Evolutionary conservation across 2,113 vertebrate genomes (phyloP).

Genomic region (Muscicapa adusta): DNA sequence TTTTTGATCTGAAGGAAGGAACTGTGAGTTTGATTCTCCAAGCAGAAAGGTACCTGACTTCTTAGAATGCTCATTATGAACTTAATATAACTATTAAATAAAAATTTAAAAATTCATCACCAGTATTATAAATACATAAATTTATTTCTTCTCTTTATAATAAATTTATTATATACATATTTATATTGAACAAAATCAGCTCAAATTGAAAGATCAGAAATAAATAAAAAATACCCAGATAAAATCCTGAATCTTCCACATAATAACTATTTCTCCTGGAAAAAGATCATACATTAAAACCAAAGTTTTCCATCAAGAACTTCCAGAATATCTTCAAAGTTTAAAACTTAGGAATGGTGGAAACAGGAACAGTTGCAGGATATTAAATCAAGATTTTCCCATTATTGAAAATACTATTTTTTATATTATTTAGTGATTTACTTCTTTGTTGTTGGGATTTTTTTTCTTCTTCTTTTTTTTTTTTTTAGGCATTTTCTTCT

Average conservation of each 20-base stretch:
- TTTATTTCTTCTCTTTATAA: background rate
- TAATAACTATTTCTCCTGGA: background rate
- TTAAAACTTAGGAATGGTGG: background rate
- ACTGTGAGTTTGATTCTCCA: constrained; percentile 94
- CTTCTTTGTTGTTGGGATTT: background rate
- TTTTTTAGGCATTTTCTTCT: constrained; percentile 87
- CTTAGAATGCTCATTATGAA: background rate
- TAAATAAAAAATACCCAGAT: background rate
- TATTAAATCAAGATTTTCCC: background rate
- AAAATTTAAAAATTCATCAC: background rate
- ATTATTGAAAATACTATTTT: background rate
- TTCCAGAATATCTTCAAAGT: background rate
- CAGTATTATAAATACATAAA: rapidly evolving
- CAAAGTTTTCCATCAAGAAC: background rate
- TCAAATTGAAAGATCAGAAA: background rate
- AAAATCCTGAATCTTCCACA: background rate
- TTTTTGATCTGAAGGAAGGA: constrained; percentile 96
- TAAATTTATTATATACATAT: background rate
- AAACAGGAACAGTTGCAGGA: background rate
- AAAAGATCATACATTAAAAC: background rate
- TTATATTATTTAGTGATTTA: background rate
- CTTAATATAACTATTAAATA: background rate
- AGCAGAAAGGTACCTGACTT: constrained; percentile 84
- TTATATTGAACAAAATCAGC: background rate
- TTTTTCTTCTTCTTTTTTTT: background rate